Evolutionary conservation across 2,797 vertebrate species (phyloP), one percentile per base, ranked within the genome.

Genomic region (Enteromius viviparus): DNA sequence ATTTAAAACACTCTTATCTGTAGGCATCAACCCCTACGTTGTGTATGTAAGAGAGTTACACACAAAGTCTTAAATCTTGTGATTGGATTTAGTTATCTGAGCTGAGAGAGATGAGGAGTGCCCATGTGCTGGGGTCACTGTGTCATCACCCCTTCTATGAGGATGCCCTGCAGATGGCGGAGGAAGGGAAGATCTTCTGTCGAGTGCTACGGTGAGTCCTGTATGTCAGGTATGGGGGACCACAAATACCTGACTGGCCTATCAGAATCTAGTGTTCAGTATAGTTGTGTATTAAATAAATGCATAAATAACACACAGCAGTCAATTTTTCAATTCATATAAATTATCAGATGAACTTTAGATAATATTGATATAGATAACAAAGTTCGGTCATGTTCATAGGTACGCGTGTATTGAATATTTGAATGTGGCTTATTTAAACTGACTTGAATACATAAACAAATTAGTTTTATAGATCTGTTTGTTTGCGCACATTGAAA

Each of bases 161-260:
- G 85, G 97, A 98, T 91, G 98, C 97, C 1, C 95, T 99, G 94
- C 94, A 94, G 88, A 92, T 98, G 91, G 97, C 96, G 0, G 97
- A 98, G 89, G 98, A 99, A 3, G 97, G 97, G 32, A 95, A 95
- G 89, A 95, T 99, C 90, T 96, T 96, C 92, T 98, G 97, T 76
- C 91, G 98, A 86, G 96, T 97, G 21, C 92, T 99, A 72, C 93
- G 98, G 98, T 98, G 82, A 88, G 70, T 80, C 12, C 0, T n/a
- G 34, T 26, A 23, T 49, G 26, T 78, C 29, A 66, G n/a, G 15
- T 49, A 15, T 40, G 12, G 21, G 11, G 32, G 0, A 26, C 55
- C 10, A 60, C 55, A 60, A 60, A 26, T 60, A 26, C 4, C 58
- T 12, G 4, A 29, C 26, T 62, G 23, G 12, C 58, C 58, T 29